phyloP scores from a whole-genome alignment of 35 echinoderm and acorn worm genomes.

The Patiria miniata region DNA sequence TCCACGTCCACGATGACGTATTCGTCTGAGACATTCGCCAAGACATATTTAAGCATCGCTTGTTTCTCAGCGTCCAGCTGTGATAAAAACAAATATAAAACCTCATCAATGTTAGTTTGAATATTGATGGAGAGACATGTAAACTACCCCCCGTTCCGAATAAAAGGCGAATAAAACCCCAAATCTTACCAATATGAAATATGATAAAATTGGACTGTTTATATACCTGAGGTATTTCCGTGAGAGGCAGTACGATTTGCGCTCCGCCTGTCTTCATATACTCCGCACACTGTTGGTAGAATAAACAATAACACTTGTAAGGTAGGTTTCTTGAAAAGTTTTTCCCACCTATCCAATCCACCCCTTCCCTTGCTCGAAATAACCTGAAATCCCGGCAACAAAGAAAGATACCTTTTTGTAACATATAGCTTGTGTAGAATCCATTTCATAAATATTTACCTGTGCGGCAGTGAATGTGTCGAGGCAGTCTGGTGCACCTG shows the following conservation, averaged over 20 bases:
- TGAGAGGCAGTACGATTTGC: not conserved
- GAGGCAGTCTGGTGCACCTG: not conserved
- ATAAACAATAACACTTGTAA: not conserved
- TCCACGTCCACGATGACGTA: slow-evolving; percentile 51
- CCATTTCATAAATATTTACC: not conserved
- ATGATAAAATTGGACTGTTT: not conserved
- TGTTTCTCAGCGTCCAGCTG: not conserved
- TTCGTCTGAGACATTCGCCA: slow-evolving; percentile 53
- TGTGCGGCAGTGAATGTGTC: not conserved
- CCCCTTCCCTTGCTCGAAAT: not conserved
- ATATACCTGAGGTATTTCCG: not conserved
- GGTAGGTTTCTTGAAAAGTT: not conserved
- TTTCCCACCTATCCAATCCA: not conserved
- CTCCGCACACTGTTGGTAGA: not conserved
- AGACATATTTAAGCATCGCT: slow-evolving; percentile 7
- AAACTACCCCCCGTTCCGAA: not conserved
- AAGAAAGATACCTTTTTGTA: not conserved
- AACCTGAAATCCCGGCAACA: not conserved
- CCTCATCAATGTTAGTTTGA: not conserved
- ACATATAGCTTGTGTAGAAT: not conserved
- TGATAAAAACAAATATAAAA: not conserved
- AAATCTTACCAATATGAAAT: not conserved
- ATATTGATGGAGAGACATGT: not conserved
- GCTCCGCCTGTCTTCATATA: not conserved
- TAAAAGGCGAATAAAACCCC: not conserved